Conservation (phyloP, 2,113 vertebrate species). For the Dipodomys merriami region DNA sequence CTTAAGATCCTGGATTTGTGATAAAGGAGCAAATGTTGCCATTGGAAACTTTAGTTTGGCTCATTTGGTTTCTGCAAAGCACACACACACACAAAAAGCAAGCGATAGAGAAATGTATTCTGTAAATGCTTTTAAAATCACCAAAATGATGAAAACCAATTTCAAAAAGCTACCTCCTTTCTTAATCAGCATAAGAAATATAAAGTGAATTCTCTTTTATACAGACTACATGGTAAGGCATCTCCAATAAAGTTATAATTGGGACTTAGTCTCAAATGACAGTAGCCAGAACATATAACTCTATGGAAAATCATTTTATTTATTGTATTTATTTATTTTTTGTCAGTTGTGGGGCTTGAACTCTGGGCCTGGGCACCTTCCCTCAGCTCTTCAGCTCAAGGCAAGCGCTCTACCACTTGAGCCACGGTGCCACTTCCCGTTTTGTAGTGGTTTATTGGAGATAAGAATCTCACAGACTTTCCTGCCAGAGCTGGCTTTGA, state of each 20-base stretch:
- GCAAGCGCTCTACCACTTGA: too few species aligned
- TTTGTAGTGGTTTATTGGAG: too few species aligned
- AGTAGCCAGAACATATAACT: not conserved
- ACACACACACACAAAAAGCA: slow-evolving; percentile 1
- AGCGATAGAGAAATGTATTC: slow-evolving; percentile 43
- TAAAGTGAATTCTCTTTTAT: not conserved
- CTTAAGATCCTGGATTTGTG: slow-evolving; percentile 55
- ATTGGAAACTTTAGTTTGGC: slow-evolving; percentile 72
- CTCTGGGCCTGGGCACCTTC: too few species aligned
- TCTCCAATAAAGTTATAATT: not conserved
- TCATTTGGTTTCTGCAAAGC: slow-evolving; percentile 63
- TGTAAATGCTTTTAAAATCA: slow-evolving; percentile 52
- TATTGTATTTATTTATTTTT: too few species aligned
- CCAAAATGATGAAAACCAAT: slow-evolving; percentile 46
- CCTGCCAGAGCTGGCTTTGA: too few species aligned
- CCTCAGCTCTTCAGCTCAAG: too few species aligned
- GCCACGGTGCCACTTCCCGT: too few species aligned
- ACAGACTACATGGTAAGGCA: not conserved
- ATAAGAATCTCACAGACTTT: too few species aligned
- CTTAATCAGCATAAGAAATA: not conserved
- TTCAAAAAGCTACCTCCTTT: slow-evolving; percentile 14
- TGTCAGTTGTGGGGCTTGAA: too few species aligned
- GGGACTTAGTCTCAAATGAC: not conserved
- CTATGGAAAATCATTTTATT: not conserved
- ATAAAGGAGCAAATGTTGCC: slow-evolving; percentile 76